phyloP scores from a whole-genome alignment of 2,888 invertebrate species.

The Auanema sp. region DNA sequence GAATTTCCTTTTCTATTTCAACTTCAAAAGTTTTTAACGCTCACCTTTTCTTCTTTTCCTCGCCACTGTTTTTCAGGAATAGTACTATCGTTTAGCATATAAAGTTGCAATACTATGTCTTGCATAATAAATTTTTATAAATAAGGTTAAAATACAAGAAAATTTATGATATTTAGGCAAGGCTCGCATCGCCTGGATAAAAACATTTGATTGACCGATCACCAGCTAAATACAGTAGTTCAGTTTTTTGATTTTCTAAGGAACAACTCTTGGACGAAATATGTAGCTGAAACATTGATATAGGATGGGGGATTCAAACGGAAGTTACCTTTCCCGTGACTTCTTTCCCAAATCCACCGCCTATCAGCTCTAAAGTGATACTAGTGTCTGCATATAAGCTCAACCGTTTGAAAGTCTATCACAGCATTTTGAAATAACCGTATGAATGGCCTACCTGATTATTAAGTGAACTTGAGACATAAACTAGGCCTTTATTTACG shows the following conservation, averaged over 20 bases:
- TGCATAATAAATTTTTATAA: too few species aligned
- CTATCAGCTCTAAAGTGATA: slow-evolving; percentile 27
- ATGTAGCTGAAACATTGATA: slow-evolving; percentile 17
- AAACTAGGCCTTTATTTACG: slow-evolving; percentile 9
- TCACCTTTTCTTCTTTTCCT: too few species aligned
- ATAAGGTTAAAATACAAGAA: too few species aligned
- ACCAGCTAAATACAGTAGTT: slow-evolving; percentile 40
- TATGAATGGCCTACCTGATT: not conserved
- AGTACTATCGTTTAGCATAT: too few species aligned
- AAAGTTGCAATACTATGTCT: too few species aligned
- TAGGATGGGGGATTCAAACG: not conserved
- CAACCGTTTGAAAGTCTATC: slow-evolving; percentile 8
- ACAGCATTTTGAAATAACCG: slow-evolving; percentile 11
- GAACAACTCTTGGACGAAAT: slow-evolving; percentile 5
- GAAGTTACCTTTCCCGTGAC: slow-evolving; percentile 39
- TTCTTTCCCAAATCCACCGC: slow-evolving; percentile 43
- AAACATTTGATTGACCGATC: slow-evolving; percentile 46
- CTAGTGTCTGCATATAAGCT: slow-evolving; percentile 13
- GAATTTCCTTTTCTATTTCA: too few species aligned
- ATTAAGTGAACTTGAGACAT: slow-evolving; percentile 7
- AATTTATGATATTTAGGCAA: too few species aligned
- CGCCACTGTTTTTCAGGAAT: too few species aligned
- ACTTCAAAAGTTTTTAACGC: too few species aligned
- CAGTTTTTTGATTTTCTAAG: slow-evolving; percentile 4
- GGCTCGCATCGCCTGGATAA: slow-evolving; percentile 24